A percentile compares a stretch with the other conserved stretches of the same genome.
Conservation (phyloP, 2,113 vertebrate species). For the Cynopterus brachyotis region DNA sequence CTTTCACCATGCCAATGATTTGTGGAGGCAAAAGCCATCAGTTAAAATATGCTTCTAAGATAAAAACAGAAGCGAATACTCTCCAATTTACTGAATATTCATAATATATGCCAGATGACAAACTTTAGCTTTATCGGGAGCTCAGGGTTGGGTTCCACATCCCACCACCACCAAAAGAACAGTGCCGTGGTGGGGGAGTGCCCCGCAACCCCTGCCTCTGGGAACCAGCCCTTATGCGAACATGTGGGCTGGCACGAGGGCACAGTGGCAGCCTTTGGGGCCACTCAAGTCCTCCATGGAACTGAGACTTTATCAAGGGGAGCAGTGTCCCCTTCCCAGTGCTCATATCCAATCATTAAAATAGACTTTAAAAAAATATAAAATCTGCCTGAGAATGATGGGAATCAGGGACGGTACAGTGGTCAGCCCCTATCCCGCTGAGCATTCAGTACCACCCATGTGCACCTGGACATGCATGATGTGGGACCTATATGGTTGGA, state of each 20-base stretch:
- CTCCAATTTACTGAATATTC: constrained; percentile 24
- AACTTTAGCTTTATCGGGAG: constrained; percentile 45
- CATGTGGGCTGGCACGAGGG: constrained; percentile 32
- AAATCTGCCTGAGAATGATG: constrained; percentile 79
- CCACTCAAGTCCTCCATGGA: constrained; percentile 67
- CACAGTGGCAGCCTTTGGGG: constrained; percentile 59
- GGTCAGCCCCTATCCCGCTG: constrained; percentile 34
- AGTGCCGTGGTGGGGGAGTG: constrained; percentile 59
- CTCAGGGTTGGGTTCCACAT: constrained; percentile 47
- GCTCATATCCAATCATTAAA: constrained; percentile 75
- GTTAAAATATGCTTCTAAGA: constrained; percentile 50
- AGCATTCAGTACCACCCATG: background rate
- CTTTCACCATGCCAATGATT: background rate
- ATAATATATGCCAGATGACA: constrained; percentile 35
- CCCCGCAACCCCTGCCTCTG: constrained; percentile 6
- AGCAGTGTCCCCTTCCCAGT: constrained; percentile 75
- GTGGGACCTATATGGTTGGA: background rate
- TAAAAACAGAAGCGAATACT: constrained; percentile 38
- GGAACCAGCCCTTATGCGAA: constrained; percentile 52
- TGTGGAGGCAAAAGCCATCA: constrained; percentile 45
- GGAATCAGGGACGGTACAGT: constrained; percentile 80
- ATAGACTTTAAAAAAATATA: constrained; percentile 79
- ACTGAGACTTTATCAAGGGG: constrained; percentile 77
- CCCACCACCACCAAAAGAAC: constrained; percentile 62
- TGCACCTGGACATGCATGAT: background rate